These are phyloP conservation scores for Caenorhabditis auriculariae DNA, from an alignment of 2,888 invertebrate species.

Conservation along the genomic window DNA sequence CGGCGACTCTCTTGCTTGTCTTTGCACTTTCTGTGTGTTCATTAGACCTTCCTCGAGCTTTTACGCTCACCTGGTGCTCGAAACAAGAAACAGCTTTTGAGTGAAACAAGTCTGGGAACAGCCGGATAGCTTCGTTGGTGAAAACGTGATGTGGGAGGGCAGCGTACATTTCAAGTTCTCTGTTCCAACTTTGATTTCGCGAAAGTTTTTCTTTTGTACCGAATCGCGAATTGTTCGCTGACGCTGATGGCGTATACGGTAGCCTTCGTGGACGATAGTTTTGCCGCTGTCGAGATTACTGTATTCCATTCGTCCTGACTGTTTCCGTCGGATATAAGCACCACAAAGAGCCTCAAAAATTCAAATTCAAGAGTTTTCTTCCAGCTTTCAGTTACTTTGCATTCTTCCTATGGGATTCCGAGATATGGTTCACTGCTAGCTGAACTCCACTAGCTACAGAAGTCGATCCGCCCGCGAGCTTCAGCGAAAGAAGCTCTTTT, in stretches of 20 bases:
- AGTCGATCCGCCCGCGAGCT: slow-evolving; percentile 48
- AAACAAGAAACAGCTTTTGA: too few relatives aligned
- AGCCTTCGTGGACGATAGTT: slow-evolving; percentile 23
- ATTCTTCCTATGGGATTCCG: slow-evolving; percentile 19
- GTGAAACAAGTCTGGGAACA: too few relatives aligned
- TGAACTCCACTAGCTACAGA: slow-evolving; percentile 45
- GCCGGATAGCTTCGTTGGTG: too few relatives aligned
- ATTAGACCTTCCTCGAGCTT: too few relatives aligned
- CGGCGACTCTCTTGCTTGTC: too few relatives aligned
- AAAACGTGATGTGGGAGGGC: too few relatives aligned
- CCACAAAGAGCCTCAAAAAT: slow-evolving; percentile 37
- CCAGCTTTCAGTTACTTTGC: too few relatives aligned
- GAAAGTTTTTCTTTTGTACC: not conserved
- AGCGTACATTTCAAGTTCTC: slow-evolving; percentile 11
- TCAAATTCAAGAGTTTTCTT: not conserved
- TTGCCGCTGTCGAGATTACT: slow-evolving; percentile 28
- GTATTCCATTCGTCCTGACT: slow-evolving; percentile 47
- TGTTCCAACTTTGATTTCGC: not conserved
- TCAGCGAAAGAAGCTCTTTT: not conserved
- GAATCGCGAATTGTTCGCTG: slow-evolving; percentile 30
- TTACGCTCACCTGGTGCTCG: too few relatives aligned
- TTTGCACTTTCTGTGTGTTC: too few relatives aligned
- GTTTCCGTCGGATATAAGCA: slow-evolving; percentile 53
- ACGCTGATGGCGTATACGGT: slow-evolving; percentile 50
- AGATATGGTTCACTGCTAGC: slow-evolving; percentile 42